Percentiles rank a stretch among this genome's conserved stretches.
phyloP scores from a whole-genome alignment of 2,797 vertebrate species.

The Eulemur albifrons region DNA sequence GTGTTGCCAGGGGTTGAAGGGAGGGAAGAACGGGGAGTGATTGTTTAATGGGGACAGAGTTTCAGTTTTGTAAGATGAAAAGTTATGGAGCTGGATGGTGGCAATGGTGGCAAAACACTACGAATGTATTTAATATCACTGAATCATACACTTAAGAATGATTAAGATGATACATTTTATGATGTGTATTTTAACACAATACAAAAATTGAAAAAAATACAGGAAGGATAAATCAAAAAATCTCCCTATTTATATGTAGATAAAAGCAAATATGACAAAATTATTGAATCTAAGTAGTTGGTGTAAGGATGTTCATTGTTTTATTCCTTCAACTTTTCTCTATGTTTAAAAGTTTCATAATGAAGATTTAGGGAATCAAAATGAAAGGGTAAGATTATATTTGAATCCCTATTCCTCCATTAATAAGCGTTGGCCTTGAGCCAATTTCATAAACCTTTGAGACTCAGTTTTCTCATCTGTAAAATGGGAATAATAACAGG shows the following conservation, averaged over 20 bases:
- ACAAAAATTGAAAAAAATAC: background rate
- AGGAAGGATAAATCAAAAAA: background rate
- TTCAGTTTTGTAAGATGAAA: background rate
- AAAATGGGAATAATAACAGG: background rate
- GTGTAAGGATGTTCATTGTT: background rate
- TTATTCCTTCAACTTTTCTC: background rate
- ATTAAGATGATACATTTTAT: background rate
- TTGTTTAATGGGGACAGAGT: background rate
- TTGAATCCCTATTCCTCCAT: background rate
- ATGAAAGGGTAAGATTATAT: background rate
- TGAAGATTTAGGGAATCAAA: background rate
- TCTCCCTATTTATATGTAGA: background rate
- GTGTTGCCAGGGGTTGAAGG: background rate
- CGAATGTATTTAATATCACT: background rate
- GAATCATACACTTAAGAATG: background rate
- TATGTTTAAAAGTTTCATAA: background rate
- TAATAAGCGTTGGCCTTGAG: background rate
- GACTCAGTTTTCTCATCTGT: slow-evolving; percentile 31
- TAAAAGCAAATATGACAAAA: background rate
- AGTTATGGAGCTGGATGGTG: background rate
- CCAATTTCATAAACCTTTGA: slow-evolving; percentile 3
- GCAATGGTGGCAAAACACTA: background rate
- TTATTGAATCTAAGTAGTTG: background rate
- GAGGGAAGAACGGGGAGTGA: background rate
- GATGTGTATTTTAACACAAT: background rate